Conservation (phyloP, 1,140 invertebrate genomes). For the Metopolophium dirhodum region DNA sequence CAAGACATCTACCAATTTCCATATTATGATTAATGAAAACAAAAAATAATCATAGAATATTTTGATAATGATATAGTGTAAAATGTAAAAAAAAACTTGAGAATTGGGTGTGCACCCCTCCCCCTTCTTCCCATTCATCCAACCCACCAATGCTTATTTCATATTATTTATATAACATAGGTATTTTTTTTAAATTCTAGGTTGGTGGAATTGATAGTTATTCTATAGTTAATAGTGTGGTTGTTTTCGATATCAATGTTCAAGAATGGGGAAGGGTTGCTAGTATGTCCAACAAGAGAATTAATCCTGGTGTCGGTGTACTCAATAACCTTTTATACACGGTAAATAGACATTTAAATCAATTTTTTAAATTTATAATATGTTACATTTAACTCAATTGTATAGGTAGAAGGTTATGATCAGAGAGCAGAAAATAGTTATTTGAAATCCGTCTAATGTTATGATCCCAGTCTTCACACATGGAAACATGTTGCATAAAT, state of each 20-base stretch:
- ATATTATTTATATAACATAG: no score
- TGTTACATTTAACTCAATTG: slow-evolving; percentile 26
- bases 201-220: slow-evolving; percentile 92
- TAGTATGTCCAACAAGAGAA: slow-evolving; percentile 87
- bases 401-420: slow-evolving; percentile 89
- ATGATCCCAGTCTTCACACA: slow-evolving; percentile 82
- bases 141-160: no score
- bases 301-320: slow-evolving; percentile 90
- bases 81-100: no score
- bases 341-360: slow-evolving; percentile 60
- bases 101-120: no score
- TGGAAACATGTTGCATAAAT: slow-evolving; percentile 87
- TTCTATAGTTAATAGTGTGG: slow-evolving; percentile 82
- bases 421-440: slow-evolving; percentile 63
- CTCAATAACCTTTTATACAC: slow-evolving; percentile 70
- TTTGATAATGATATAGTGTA: no score
- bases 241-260: slow-evolving; percentile 81
- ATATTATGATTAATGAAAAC: no score
- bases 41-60: no score
- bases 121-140: no score
- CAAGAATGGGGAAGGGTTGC: slow-evolving; percentile 84
- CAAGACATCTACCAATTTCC: no score
- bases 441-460: slow-evolving; percentile 90
- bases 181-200: slow-evolving; percentile 60
- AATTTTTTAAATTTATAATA: not conserved